Evolutionary conservation across 2,888 invertebrate genomes (phyloP).

Genomic region (Merodon equestris): DNA sequence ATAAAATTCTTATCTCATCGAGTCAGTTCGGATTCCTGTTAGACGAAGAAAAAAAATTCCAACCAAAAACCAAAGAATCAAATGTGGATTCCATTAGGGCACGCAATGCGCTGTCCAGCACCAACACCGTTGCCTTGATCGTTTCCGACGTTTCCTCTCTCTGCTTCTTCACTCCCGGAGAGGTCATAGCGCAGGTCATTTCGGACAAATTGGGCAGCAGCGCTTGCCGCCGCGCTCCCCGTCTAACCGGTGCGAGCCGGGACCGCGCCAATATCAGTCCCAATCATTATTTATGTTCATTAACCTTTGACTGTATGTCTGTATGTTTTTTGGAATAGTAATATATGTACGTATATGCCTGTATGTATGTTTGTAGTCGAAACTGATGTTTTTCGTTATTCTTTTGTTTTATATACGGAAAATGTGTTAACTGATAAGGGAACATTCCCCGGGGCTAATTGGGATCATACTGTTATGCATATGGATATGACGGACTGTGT

Average conservation of each 20-base stretch:
- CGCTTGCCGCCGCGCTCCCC: neutral
- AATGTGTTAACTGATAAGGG: conserved; percentile 66
- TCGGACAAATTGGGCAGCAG: conserved; percentile 56
- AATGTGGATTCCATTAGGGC: too few species aligned
- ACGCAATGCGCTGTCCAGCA: too few species aligned
- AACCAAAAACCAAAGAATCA: too few species aligned
- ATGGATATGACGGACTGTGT: conserved; percentile 52
- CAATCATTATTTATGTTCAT: conserved; percentile 65
- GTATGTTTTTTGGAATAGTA: conserved; percentile 16
- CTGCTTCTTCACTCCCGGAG: conserved; percentile 5
- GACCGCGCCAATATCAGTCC: conserved; percentile 29
- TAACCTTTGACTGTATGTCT: conserved; percentile 49
- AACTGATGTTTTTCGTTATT: conserved; percentile 53
- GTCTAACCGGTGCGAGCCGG: conserved; percentile 34
- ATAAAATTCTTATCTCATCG: conserved; percentile 55
- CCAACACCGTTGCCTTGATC: too few species aligned
- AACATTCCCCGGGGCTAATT: conserved; percentile 64
- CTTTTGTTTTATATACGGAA: conserved; percentile 45
- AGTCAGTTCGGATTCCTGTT: conserved; percentile 49
- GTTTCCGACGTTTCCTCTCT: too few species aligned
- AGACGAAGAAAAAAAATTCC: conserved; percentile 44
- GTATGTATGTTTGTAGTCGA: too few species aligned
- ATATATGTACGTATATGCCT: neutral
- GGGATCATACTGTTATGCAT: conserved; percentile 57
- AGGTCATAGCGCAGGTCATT: conserved; percentile 49